A percentile compares a stretch with the other conserved stretches of the same genome.
Evolutionary conservation across 2,888 invertebrate genomes (phyloP).

Genomic region (Dexiosoma caninum): DNA sequence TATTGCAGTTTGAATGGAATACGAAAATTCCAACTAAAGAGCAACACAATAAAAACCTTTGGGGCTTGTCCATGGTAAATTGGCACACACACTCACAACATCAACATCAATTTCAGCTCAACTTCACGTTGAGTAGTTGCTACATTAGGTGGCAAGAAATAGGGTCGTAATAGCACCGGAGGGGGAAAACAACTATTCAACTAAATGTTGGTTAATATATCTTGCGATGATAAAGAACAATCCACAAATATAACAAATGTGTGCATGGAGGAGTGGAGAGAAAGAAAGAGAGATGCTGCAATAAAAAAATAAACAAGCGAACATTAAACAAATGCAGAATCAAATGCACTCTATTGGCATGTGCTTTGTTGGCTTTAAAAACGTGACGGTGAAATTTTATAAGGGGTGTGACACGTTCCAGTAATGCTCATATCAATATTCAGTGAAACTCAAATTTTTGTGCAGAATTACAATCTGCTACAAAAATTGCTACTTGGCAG

Average conservation of each 20-base stretch:
- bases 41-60: slow-evolving; percentile 48
- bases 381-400: not conserved
- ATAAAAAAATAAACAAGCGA: not conserved
- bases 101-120: slow-evolving; percentile 19
- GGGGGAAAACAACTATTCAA: slow-evolving; percentile 23
- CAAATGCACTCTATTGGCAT: slow-evolving; percentile 50
- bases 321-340: slow-evolving; percentile 48
- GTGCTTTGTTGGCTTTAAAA: not conserved
- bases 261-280: not conserved
- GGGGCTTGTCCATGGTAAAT: slow-evolving; percentile 56
- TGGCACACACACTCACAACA: slow-evolving; percentile 2
- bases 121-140: slow-evolving; percentile 9
- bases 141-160: slow-evolving; percentile 44
- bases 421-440: too few species aligned
- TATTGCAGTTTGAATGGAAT: slow-evolving; percentile 29
- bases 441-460: too few species aligned
- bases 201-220: slow-evolving; percentile 57
- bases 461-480: too few species aligned
- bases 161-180: slow-evolving; percentile 40
- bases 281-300: not conserved
- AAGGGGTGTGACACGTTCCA: not conserved
- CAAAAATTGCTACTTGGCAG: too few species aligned
- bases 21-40: slow-evolving; percentile 27
- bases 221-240: slow-evolving; percentile 13
- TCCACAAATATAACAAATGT: not conserved